Conservation (phyloP, 2,797 vertebrate species). For the Sebastolobus alascanus region DNA sequence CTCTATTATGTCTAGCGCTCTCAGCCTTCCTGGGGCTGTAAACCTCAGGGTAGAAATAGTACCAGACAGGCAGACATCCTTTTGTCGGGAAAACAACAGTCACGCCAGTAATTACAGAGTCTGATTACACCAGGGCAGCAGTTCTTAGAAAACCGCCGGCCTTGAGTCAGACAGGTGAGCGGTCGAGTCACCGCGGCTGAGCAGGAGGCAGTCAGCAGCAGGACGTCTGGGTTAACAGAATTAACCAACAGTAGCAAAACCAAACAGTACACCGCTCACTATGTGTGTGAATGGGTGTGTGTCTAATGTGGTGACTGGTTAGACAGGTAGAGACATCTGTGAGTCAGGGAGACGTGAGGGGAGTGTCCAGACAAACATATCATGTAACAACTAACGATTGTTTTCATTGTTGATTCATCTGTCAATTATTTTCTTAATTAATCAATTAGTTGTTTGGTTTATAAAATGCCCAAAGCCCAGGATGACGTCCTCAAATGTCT, state of each 20-base stretch:
- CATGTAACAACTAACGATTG: background rate
- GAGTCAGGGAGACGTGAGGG: slow-evolving; percentile 56
- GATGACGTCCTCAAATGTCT: too few relatives aligned
- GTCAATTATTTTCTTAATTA: too few relatives aligned
- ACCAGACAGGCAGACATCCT: slow-evolving; percentile 83
- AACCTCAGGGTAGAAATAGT: slow-evolving; percentile 86
- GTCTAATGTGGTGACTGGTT: slow-evolving; percentile 63
- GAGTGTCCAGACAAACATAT: slow-evolving; percentile 69
- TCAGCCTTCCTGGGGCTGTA: slow-evolving; percentile 83
- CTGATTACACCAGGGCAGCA: slow-evolving; percentile 75
- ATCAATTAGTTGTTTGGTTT: too few relatives aligned
- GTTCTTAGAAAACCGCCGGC: slow-evolving; percentile 66
- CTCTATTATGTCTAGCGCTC: slow-evolving; percentile 86
- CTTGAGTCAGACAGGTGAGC: slow-evolving; percentile 75
- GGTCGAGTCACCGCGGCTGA: slow-evolving; percentile 55
- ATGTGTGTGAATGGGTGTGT: background rate
- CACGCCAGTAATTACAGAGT: slow-evolving; percentile 80
- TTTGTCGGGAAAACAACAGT: slow-evolving; percentile 82
- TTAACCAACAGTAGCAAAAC: slow-evolving; percentile 64
- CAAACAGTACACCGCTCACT: slow-evolving; percentile 20
- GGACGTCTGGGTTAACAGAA: slow-evolving; percentile 66
- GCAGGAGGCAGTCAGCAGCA: slow-evolving; percentile 50
- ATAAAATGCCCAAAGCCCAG: too few relatives aligned
- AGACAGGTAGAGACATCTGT: slow-evolving; percentile 62
- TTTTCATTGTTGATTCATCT: too few relatives aligned